phyloP scores from a whole-genome alignment of 2,888 invertebrate species.

The Heliconius erato region DNA sequence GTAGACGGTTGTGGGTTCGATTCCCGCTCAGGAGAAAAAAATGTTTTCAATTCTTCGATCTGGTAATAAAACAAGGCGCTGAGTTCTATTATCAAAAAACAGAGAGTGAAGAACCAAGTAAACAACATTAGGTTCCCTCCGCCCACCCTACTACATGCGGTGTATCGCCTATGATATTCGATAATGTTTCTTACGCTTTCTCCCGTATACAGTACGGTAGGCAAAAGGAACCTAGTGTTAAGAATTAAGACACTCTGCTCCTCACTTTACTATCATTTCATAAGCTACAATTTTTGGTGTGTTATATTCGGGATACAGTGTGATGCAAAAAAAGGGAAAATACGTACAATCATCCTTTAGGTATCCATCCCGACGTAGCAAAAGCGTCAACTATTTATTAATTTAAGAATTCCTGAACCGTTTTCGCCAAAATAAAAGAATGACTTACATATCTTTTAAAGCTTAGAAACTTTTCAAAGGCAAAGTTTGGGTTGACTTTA shows the following conservation, averaged over 20 bases:
- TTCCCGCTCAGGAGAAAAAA: too few species aligned
- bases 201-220: background rate
- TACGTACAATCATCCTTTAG: background rate
- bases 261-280: background rate
- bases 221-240: background rate
- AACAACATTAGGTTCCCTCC: too few species aligned
- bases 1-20: too few species aligned
- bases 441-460: constrained; percentile 9
- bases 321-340: background rate
- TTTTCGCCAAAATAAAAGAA: constrained; percentile 3
- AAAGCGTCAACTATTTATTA: background rate
- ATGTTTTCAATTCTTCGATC: too few species aligned
- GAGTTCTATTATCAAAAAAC: too few species aligned
- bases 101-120: too few species aligned
- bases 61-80: too few species aligned
- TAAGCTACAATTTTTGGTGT: background rate
- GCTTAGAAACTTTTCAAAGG: constrained; percentile 8
- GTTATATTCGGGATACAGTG: background rate
- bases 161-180: too few species aligned
- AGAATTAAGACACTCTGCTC: too few species aligned
- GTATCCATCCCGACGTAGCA: background rate
- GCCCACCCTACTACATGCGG: too few species aligned
- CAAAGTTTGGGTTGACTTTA: background rate
- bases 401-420: background rate
- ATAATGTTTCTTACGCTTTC: too few species aligned